Base-by-base conservation (phyloP, 2,888 invertebrate genomes). In the Pocota personata region DNA sequence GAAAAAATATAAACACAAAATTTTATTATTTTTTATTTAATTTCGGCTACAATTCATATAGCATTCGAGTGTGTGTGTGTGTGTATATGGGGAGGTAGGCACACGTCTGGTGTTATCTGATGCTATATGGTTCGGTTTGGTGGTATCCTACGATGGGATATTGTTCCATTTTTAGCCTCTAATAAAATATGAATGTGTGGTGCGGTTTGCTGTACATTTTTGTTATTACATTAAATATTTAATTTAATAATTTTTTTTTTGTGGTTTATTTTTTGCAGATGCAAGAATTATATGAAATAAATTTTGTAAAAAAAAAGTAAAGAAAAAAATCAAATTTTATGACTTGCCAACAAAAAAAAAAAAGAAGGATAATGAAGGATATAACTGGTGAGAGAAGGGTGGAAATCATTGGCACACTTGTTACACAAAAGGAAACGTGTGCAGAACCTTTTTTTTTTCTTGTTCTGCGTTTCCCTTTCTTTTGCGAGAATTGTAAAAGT, bases 141-240 rank as follows among this genome's bases (percentile, higher is more conserved):
- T 50, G 21, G 16, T 48, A 16, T 30, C n/a, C 21, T 21, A n/a
- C 19, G 58, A 14, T 62, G 14, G 40, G 55, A 64, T 64, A 30
- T 50, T 64, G 32, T 55, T 32, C 43, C 52, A 30, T 32, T 60
- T 75, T 75, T 55, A 64, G 64, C 43, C 66, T 21, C 52, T 50
- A 62, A 78, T 78, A 60, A 78, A 78, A 69, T 69, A 78, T 78
- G 52, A 78, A 69, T 60, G 52, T 69, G 69, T 62, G 69, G 69
- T 24, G 27, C 19, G 37, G 50, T 60, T 66, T 48, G 16, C 30
- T 27, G 37, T 58, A 12, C 58, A 40, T 69, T 69, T 43, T 27
- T 69, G 27, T 19, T 67, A 50, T 62, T 78, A 60, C 52, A 69
- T 78, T 60, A 62, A 69, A 69, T 78, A 78, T 78, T 78, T 69